Conservation (phyloP, 2,888 invertebrate species). For the Drosophila emarginata region DNA sequence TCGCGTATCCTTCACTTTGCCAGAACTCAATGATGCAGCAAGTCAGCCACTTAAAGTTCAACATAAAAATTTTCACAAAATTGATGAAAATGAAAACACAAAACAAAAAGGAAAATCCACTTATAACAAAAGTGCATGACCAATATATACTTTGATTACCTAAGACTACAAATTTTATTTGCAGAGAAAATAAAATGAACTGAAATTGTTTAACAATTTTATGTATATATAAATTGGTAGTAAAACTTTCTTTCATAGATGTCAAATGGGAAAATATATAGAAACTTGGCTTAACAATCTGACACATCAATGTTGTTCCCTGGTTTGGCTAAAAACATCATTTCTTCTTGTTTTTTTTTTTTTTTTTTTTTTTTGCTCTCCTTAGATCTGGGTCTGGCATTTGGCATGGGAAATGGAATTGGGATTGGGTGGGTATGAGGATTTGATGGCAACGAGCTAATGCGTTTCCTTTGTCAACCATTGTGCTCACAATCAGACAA, state of each 20-base stretch:
- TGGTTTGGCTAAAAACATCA: neutral
- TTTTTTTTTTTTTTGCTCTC: neutral
- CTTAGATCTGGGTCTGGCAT: neutral
- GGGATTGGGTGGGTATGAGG: slow-evolving; percentile 5
- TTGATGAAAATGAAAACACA: slow-evolving; percentile 39
- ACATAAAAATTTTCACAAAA: slow-evolving; percentile 60
- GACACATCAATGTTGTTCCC: slow-evolving; percentile 6
- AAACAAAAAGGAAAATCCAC: slow-evolving; percentile 20
- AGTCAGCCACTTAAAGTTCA: slow-evolving; percentile 49
- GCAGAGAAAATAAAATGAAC: neutral
- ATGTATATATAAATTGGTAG: neutral
- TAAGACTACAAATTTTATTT: slow-evolving; percentile 9
- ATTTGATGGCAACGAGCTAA: slow-evolving; percentile 42
- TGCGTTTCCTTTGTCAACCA: slow-evolving; percentile 73
- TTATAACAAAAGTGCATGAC: slow-evolving; percentile 9
- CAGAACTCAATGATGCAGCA: slow-evolving; percentile 42
- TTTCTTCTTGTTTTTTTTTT: no score
- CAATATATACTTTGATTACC: neutral
- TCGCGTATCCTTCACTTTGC: neutral
- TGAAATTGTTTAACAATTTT: slow-evolving; percentile 4
- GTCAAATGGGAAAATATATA: slow-evolving; percentile 5
- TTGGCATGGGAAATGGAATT: neutral
- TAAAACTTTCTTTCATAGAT: slow-evolving; percentile 4
- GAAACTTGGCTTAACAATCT: slow-evolving; percentile 2
- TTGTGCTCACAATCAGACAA: slow-evolving; percentile 47